A percentile compares a stretch with the other conserved stretches of the same genome.
These are phyloP conservation scores for Ormyrus pomaceus DNA, from an alignment of 2,888 invertebrate species.

Conservation along the genomic window DNA sequence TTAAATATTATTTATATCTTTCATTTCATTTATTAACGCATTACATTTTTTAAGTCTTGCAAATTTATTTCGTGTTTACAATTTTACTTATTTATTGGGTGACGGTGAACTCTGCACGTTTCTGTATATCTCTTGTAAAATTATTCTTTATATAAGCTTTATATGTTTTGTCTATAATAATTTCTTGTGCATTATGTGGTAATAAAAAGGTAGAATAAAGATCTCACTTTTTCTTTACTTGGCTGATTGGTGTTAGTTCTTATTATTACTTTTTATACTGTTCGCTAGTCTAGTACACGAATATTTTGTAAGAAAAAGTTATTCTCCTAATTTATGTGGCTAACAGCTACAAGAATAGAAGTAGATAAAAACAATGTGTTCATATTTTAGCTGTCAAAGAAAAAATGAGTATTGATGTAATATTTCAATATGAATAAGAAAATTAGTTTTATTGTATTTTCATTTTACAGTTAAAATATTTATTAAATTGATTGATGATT, in stretches of 20 bases:
- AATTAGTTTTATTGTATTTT: too few species aligned
- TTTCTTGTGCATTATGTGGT: constrained; percentile 22
- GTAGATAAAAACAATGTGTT: too few species aligned
- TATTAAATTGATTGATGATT: too few species aligned
- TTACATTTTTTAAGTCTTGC: neutral
- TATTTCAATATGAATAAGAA: too few species aligned
- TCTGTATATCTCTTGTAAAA: constrained; percentile 20
- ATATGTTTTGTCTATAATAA: constrained; percentile 19
- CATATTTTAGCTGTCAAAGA: too few species aligned
- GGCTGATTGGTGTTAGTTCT: constrained; percentile 60
- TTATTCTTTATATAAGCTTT: neutral
- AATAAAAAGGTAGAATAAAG: constrained; percentile 62
- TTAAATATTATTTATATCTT: too few species aligned
- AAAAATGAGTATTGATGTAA: too few species aligned
- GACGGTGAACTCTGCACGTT: constrained; percentile 30
- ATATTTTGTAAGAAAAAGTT: too few species aligned
- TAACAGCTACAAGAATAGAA: too few species aligned
- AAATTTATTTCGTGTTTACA: constrained; percentile 3
- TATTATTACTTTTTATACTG: constrained; percentile 54
- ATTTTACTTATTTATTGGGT: constrained; percentile 13
- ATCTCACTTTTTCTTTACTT: constrained; percentile 59
- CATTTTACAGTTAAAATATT: too few species aligned
- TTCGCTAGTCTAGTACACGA: neutral
- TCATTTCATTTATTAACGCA: too few species aligned
- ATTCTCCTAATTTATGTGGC: too few species aligned